Base-by-base conservation (phyloP, 2,113 vertebrate genomes). In the Irena cyanogastra region DNA sequence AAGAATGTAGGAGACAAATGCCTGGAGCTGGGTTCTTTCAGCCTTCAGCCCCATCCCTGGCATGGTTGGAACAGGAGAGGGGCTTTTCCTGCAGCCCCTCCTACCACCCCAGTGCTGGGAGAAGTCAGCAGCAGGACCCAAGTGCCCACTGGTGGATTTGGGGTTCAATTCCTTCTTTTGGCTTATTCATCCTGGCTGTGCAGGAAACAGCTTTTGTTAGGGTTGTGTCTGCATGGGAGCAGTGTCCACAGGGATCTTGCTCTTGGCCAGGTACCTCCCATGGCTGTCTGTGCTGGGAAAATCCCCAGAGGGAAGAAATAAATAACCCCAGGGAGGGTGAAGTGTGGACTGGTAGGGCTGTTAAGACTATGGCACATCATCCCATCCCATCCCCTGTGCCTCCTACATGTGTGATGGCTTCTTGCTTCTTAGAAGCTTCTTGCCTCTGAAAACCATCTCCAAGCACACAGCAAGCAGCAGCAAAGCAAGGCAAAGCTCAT, bases 91-190 rank as follows among this genome's bases (percentile, higher is more conserved):
- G 63, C 5, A 28, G 33, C 22, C 31, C 23, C 21, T 83, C 33
- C 35, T 45, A 7, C 37, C 30, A 49, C 24, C 16, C 19, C 41
- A 33, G 2, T 0, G 3, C 13, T 22, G 56, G 35, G 56, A 84
- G 50, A 70, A 2, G 6, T 63, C 4, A 4, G 42, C 30, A 84
- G 35, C 35, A 31, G 2, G 72, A 28, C 49, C 21, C 61, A 60
- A 54, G 30, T 1, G 1, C 50, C 14, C 14, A 6, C 0, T 0
- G 7, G 30, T 47, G 44, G 21, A 64, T 86, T 68, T 0, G 0
- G 28, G 37, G 17, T 18, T 84, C 30, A 27, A 45, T 69, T 93
- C 20, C 12, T 88, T 41, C 35, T 88, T 52, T 66, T 0, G 3
- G 16, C 30, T 72, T 83, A 23, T 44, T 80, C 50, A 47, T 44